Percentiles rank a stretch among this genome's conserved stretches.
Conservation (phyloP, 64 coral and sea anemone genomes). For the Porites lutea region DNA sequence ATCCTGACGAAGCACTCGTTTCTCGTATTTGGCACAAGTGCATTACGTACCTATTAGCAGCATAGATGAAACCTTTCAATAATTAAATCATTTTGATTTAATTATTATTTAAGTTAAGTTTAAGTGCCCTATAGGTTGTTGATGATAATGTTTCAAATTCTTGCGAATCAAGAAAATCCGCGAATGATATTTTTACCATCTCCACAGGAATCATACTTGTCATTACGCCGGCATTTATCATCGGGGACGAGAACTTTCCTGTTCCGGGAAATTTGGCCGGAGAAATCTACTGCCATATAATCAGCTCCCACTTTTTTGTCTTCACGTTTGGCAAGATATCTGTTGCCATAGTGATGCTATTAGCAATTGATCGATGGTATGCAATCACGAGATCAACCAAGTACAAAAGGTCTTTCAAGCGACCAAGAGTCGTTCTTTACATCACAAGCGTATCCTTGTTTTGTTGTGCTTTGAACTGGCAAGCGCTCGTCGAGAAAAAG, state of each 20-base stretch:
- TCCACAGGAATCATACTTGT: constrained; percentile 38
- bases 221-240: constrained; percentile 53
- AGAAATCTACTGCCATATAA: constrained; percentile 56
- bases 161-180: background rate
- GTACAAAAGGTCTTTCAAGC: constrained; percentile 36
- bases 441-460: background rate
- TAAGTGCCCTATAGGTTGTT: background rate
- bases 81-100: no score
- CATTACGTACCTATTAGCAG: no score
- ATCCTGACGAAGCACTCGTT: no score
- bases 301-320: constrained; percentile 49
- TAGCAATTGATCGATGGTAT: constrained; percentile 73
- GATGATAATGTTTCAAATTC: background rate
- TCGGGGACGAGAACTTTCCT: constrained; percentile 52
- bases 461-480: constrained; percentile 33
- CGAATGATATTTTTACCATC: background rate
- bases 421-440: background rate
- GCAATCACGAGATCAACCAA: constrained; percentile 41
- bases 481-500: constrained; percentile 27
- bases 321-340: constrained; percentile 65
- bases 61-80: no score
- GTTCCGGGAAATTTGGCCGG: constrained; percentile 41
- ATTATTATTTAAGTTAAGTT: no score
- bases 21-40: no score
- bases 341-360: constrained; percentile 50